Evolutionary conservation across 2,113 vertebrate genomes (phyloP).

Genomic region (Pelecanus crispus): DNA sequence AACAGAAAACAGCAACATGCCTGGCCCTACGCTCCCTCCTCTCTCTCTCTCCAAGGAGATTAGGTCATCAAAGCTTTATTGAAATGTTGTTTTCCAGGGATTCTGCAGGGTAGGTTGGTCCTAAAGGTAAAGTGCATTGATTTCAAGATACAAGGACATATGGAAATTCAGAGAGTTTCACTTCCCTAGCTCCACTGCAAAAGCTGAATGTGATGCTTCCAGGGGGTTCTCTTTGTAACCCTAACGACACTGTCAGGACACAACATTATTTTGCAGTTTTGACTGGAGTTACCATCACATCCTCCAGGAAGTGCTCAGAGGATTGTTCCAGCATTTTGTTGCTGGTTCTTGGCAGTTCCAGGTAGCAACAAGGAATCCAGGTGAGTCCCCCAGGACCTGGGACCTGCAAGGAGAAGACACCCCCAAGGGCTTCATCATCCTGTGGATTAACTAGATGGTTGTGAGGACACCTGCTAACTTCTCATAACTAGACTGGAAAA

Average conservation of each 20-base stretch:
- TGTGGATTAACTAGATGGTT: not conserved
- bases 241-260: not conserved
- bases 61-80: not conserved
- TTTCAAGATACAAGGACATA: not conserved
- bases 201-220: not conserved
- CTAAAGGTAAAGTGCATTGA: not conserved
- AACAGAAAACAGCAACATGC: not conserved
- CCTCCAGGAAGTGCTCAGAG: not conserved
- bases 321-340: not conserved
- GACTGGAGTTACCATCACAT: not conserved
- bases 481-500: not conserved
- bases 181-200: not conserved
- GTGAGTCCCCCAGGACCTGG: not conserved
- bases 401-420: not conserved
- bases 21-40: not conserved
- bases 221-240: not conserved
- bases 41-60: not conserved
- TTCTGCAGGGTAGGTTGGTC: not conserved
- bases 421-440: not conserved
- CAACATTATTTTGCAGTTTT: not conserved
- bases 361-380: not conserved
- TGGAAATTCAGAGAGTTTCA: accelerated
- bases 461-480: not conserved
- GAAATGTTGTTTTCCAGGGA: constrained; percentile 20
- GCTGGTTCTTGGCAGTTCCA: not conserved